These are phyloP conservation scores for Cataglyphis altisquamis DNA, from an alignment of 2,888 invertebrate species.

Conservation along the genomic window DNA sequence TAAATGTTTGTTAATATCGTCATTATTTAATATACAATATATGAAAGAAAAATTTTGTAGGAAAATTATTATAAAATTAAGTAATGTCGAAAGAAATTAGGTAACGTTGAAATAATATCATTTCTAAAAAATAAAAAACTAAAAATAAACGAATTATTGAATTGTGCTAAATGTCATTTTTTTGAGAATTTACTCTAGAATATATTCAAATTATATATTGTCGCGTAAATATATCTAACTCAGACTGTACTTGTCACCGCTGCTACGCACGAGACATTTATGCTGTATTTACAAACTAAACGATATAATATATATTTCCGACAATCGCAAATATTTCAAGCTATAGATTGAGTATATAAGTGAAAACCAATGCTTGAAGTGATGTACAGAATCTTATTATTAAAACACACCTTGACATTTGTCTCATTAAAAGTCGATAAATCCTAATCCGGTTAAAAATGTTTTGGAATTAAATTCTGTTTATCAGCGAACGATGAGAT, in stretches of 20 bases:
- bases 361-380: background rate
- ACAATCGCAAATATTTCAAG: background rate
- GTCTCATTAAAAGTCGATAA: constrained; percentile 10
- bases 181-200: background rate
- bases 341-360: background rate
- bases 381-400: background rate
- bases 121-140: background rate
- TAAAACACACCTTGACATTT: background rate
- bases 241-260: background rate
- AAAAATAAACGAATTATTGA: background rate
- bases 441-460: background rate
- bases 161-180: background rate
- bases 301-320: constrained; percentile 9
- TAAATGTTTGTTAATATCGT: background rate
- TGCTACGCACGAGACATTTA: background rate
- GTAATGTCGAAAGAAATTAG: background rate
- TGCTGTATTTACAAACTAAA: background rate
- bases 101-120: background rate
- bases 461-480: constrained; percentile 21
- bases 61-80: background rate
- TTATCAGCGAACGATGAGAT: constrained; percentile 32
- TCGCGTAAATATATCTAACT: constrained; percentile 5
- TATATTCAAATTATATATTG: background rate
- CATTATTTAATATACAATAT: background rate
- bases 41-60: background rate